Conservation (phyloP, 2,888 invertebrate genomes). For the Dorcus parallelipipedus region DNA sequence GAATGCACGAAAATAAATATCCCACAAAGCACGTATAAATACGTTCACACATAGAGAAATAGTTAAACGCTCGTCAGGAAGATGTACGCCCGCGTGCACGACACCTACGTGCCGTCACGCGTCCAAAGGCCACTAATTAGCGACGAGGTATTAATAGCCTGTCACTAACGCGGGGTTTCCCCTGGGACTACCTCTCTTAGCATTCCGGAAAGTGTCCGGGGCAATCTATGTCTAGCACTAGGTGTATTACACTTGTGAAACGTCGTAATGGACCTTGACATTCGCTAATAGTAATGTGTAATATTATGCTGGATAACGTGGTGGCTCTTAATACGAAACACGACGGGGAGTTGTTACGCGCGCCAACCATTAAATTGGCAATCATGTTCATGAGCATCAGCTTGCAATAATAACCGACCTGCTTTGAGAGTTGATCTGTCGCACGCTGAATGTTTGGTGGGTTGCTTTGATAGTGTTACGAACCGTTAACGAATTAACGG, state of each 20-base stretch:
- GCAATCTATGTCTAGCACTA: background rate
- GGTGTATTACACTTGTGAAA: background rate
- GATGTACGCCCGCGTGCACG: slow-evolving; percentile 2
- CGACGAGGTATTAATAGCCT: slow-evolving; percentile 23
- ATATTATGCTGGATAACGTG: slow-evolving; percentile 1
- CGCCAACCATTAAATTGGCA: background rate
- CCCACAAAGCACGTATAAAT: slow-evolving; percentile 5
- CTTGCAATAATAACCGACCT: too few species aligned
- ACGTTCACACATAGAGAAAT: slow-evolving; percentile 6
- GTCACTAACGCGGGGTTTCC: slow-evolving; percentile 19
- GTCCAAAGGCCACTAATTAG: slow-evolving; percentile 17
- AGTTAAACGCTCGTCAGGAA: slow-evolving; percentile 6
- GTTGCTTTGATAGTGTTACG: too few species aligned
- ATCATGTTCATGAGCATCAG: background rate
- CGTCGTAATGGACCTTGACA: background rate
- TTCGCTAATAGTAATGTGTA: slow-evolving; percentile 4
- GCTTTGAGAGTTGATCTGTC: too few species aligned
- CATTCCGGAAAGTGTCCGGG: background rate
- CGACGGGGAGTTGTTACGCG: too few species aligned
- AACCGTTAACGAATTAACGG: too few species aligned
- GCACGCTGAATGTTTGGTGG: too few species aligned
- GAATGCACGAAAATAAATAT: background rate
- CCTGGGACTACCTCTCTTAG: slow-evolving; percentile 5
- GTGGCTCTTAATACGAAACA: background rate
- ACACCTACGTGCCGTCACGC: slow-evolving; percentile 13